Conservation (phyloP, 2,888 invertebrate genomes). For the Allophyes oxyacanthae region DNA sequence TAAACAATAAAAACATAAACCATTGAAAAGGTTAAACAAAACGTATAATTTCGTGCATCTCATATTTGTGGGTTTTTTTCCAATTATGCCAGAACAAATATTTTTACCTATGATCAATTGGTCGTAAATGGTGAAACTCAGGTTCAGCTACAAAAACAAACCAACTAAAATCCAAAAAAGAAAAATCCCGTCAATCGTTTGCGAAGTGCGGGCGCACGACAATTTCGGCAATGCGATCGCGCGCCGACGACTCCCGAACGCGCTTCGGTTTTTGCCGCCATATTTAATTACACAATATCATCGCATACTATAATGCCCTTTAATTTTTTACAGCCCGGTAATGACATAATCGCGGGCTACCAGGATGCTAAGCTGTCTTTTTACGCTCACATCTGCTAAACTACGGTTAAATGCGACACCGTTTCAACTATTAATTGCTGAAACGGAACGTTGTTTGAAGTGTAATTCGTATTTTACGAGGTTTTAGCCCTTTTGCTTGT, state of each 20-base stretch:
- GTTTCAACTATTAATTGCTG: constrained; percentile 28
- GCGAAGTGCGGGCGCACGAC: constrained; percentile 40
- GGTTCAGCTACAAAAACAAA: constrained; percentile 20
- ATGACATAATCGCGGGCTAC: constrained; percentile 84
- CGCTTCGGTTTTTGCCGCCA: constrained; percentile 58
- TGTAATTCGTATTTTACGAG: constrained; percentile 44
- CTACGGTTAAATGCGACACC: constrained; percentile 41
- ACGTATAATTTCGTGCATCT: too few relatives aligned
- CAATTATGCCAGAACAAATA: too few relatives aligned
- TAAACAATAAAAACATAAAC: too few relatives aligned
- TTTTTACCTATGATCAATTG: too few relatives aligned
- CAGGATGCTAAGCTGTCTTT: constrained; percentile 67
- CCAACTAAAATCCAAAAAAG: constrained; percentile 28
- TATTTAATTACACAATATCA: constrained; percentile 86
- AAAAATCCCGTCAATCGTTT: constrained; percentile 38
- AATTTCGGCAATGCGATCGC: constrained; percentile 60
- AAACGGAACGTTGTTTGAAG: constrained; percentile 40
- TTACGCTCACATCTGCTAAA: constrained; percentile 67
- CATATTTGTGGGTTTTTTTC: too few relatives aligned
- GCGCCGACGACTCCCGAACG: constrained; percentile 46
- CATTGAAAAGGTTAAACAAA: too few relatives aligned
- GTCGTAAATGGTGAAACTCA: neutral
- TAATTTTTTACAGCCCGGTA: constrained; percentile 78
- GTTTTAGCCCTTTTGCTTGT: constrained; percentile 27
- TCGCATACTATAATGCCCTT: constrained; percentile 87